Conservation (phyloP, 2,888 invertebrate genomes). For the Polyommatus icarus region DNA sequence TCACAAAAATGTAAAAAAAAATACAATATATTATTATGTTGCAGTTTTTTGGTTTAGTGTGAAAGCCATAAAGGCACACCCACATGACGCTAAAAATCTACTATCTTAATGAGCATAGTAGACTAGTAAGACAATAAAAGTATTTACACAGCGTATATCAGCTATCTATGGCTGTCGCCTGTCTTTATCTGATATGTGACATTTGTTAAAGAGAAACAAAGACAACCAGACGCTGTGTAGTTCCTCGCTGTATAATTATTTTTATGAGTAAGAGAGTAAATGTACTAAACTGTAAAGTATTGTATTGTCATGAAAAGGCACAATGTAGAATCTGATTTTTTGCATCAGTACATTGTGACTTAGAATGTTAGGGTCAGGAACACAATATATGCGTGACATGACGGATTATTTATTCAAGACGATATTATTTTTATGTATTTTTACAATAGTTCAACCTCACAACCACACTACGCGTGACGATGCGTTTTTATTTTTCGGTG, state of each 20-base stretch:
- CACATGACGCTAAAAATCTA: not conserved
- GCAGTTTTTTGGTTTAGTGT: not conserved
- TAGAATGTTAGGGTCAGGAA: not conserved
- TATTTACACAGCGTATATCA: not conserved
- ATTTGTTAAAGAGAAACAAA: not conserved
- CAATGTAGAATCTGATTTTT: slow-evolving; percentile 14
- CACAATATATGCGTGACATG: not conserved
- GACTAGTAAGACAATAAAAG: not conserved
- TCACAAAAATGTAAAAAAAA: too few relatives aligned
- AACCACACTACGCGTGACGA: too few relatives aligned
- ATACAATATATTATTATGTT: too few relatives aligned
- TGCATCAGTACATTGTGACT: slow-evolving; percentile 17
- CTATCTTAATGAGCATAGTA: not conserved
- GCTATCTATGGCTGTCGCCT: not conserved
- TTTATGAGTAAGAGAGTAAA: not conserved
- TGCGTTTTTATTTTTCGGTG: too few relatives aligned
- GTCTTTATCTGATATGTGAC: not conserved
- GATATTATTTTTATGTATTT: too few relatives aligned
- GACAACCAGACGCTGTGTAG: not conserved
- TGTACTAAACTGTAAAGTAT: not conserved
- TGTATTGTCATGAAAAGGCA: not conserved
- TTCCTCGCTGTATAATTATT: not conserved
- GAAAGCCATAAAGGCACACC: not conserved
- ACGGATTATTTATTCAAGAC: too few relatives aligned
- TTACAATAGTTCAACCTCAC: too few relatives aligned